Percentiles rank a stretch among this genome's conserved stretches.
phyloP scores from a whole-genome alignment of 2,888 invertebrate genomes.

The Volucella inanis region DNA sequence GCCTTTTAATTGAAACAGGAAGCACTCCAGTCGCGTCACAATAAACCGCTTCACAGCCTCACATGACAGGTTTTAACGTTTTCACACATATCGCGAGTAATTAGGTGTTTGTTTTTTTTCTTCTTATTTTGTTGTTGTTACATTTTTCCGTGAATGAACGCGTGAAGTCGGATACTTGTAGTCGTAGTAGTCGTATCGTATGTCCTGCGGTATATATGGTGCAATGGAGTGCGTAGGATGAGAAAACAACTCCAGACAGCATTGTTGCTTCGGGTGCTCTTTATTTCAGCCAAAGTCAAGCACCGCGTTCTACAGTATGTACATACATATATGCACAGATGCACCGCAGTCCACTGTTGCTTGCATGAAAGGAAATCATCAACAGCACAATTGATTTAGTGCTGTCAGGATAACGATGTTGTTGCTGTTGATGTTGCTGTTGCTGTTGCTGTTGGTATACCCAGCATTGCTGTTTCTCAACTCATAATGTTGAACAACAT shows the following conservation, averaged over 20 bases:
- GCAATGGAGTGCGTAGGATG: conserved; percentile 37
- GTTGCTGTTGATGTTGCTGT: conserved; percentile 16
- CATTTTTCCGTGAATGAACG: conserved; percentile 30
- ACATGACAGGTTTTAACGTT: conserved; percentile 53
- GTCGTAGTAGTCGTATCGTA: too few relatives aligned
- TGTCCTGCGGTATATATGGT: conserved; percentile 9
- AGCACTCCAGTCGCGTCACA: conserved; percentile 61
- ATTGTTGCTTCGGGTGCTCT: conserved; percentile 61
- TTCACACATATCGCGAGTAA: conserved; percentile 74
- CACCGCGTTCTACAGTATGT: conserved; percentile 46
- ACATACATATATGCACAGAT: conserved; percentile 15
- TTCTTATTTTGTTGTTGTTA: neutral
- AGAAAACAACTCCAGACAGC: conserved; percentile 64
- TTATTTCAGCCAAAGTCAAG: conserved; percentile 72
- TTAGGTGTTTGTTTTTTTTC: conserved; percentile 59
- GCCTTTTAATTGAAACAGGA: conserved; percentile 72
- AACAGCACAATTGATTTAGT: conserved; percentile 54
- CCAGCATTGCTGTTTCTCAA: neutral
- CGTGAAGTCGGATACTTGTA: conserved; percentile 58
- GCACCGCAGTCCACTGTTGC: conserved; percentile 66
- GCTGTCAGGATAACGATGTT: conserved; percentile 58
- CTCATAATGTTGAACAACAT: conserved; percentile 54
- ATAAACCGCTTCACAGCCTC: conserved; percentile 42
- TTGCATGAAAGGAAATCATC: conserved; percentile 59
- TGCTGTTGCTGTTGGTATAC: conserved; percentile 26